Conservation (phyloP, 2,113 vertebrate genomes). For the Zosterops lateralis region DNA sequence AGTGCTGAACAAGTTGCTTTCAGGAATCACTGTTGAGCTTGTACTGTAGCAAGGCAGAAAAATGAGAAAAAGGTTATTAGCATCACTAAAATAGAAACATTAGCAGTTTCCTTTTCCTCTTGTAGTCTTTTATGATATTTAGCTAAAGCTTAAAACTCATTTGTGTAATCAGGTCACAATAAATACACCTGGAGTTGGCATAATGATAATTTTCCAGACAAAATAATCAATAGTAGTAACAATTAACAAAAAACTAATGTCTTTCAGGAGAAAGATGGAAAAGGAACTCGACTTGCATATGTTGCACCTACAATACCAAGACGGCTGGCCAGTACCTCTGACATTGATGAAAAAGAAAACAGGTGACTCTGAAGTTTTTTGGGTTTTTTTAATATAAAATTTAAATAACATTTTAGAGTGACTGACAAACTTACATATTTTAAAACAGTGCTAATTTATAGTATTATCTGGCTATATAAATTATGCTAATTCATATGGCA, state of each 20-base stretch:
- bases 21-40: neutral
- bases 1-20: neutral
- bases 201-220: neutral
- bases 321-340: conserved; percentile 91
- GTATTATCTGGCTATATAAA: neutral
- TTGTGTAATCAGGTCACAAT: rapidly evolving
- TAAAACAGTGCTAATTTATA: neutral
- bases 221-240: neutral
- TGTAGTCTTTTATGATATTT: neutral
- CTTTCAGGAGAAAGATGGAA: conserved; percentile 89
- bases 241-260: neutral
- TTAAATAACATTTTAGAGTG: neutral
- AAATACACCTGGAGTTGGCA: neutral
- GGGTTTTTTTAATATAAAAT: neutral
- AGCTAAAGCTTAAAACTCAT: neutral
- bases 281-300: conserved; percentile 89
- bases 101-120: neutral
- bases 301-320: conserved; percentile 94
- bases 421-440: neutral
- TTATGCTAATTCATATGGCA: neutral
- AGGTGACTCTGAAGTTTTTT: conserved; percentile 72
- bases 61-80: neutral
- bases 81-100: neutral
- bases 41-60: neutral
- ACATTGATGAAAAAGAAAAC: conserved; percentile 97